Conservation (phyloP, 2,113 vertebrate species). For the Synchiropus splendidus region DNA sequence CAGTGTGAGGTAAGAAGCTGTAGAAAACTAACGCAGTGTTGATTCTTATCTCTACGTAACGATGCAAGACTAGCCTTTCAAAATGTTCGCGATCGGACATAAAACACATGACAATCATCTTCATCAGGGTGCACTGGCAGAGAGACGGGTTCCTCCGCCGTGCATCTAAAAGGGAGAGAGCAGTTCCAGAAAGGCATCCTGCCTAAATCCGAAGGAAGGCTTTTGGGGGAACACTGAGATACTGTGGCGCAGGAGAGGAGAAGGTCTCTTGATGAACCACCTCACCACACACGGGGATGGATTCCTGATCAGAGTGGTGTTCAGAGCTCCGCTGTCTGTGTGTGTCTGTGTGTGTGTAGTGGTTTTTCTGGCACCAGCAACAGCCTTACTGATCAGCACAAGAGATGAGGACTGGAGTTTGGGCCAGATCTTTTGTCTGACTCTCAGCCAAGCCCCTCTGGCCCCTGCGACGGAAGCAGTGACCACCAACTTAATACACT, state of each 20-base stretch:
- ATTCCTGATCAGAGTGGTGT: conserved; percentile 16
- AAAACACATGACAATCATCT: conserved; percentile 42
- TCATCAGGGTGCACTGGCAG: conserved; percentile 31
- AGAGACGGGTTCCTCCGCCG: conserved; percentile 42
- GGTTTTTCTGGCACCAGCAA: conserved; percentile 39
- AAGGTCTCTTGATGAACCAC: conserved; percentile 33
- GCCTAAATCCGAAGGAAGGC: conserved; percentile 39
- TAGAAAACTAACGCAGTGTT: conserved; percentile 36
- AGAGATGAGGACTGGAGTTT: conserved; percentile 94
- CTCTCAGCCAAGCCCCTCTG: conserved; percentile 80
- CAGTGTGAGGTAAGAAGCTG: conserved; percentile 53
- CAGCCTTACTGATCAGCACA: conserved; percentile 94
- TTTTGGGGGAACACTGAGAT: conserved; percentile 49
- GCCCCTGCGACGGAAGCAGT: conserved; percentile 73
- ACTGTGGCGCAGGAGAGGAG: conserved; percentile 18
- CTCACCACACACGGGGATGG: conserved; percentile 52
- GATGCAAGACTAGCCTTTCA: conserved; percentile 25
- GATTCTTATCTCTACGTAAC: conserved; percentile 16
- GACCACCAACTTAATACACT: no score
- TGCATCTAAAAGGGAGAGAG: conserved; percentile 24
- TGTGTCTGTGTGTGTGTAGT: background rate
- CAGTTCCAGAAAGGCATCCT: conserved; percentile 33
- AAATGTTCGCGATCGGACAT: conserved; percentile 35
- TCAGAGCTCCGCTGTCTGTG: conserved; percentile 23
- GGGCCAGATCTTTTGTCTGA: conserved; percentile 91